These are phyloP conservation scores for Parambassis ranga DNA, from an alignment of 2,797 vertebrate genomes.

Conservation along the genomic window DNA sequence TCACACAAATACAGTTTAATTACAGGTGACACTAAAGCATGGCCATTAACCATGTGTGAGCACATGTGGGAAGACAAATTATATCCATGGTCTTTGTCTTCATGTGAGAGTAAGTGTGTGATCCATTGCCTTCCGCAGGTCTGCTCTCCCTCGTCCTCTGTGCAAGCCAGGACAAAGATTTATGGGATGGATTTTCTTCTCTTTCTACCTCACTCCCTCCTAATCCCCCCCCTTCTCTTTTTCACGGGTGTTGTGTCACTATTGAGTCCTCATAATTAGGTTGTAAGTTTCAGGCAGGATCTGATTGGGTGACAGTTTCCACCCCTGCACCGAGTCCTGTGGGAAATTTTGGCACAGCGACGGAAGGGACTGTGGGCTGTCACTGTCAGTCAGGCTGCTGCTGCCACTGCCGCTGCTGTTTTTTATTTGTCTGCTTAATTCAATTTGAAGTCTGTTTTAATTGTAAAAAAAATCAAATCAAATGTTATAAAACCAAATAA, in stretches of 20 bases:
- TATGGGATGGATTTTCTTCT: slow-evolving; percentile 52
- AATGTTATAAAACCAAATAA: too few species aligned
- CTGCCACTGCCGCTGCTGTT: too few species aligned
- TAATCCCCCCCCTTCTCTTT: not conserved
- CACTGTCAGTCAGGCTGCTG: slow-evolving; percentile 30
- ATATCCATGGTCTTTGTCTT: slow-evolving; percentile 36
- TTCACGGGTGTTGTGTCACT: slow-evolving; percentile 54
- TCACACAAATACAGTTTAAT: slow-evolving; percentile 63
- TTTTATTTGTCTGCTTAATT: slow-evolving; percentile 13
- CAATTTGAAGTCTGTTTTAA: not conserved
- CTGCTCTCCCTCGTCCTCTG: slow-evolving; percentile 30
- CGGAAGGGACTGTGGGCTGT: slow-evolving; percentile 28
- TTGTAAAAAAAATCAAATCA: too few species aligned
- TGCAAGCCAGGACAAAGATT: slow-evolving; percentile 55
- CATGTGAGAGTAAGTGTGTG: slow-evolving; percentile 36
- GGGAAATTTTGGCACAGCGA: slow-evolving; percentile 54
- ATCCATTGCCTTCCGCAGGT: slow-evolving; percentile 37
- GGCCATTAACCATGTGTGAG: slow-evolving; percentile 31
- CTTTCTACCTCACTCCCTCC: slow-evolving; percentile 15
- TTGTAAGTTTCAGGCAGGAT: slow-evolving; percentile 55
- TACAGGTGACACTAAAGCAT: slow-evolving; percentile 46
- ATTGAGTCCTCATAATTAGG: slow-evolving; percentile 65
- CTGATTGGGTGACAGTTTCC: slow-evolving; percentile 65
- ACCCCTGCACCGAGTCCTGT: slow-evolving; percentile 27
- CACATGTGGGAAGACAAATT: slow-evolving; percentile 29